These are phyloP conservation scores for Microplitis manilae DNA, from an alignment of 2,888 invertebrate genomes.

Conservation along the genomic window DNA sequence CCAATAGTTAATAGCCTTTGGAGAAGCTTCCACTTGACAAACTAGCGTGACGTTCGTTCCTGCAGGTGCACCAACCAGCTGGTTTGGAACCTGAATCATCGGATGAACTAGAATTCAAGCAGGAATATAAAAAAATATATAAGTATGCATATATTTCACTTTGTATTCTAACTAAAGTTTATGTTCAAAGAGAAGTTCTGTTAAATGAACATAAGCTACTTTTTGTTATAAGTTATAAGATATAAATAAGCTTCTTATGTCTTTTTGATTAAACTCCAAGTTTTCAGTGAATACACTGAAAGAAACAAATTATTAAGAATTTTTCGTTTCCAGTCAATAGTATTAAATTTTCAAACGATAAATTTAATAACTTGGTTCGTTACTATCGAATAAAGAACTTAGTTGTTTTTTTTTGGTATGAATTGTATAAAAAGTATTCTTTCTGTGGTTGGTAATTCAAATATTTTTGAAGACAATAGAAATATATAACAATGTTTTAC, in stretches of 20 bases:
- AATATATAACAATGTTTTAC: too few species aligned
- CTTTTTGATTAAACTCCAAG: neutral
- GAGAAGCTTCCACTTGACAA: constrained; percentile 91
- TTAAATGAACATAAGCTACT: constrained; percentile 19
- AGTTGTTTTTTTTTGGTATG: too few species aligned
- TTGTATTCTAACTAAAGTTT: neutral
- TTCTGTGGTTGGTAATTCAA: too few species aligned
- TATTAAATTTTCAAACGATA: neutral
- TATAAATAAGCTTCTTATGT: constrained; percentile 29
- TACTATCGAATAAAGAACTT: too few species aligned
- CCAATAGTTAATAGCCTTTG: constrained; percentile 96
- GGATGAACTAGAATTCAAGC: constrained; percentile 83
- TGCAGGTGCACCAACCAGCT: constrained; percentile 90
- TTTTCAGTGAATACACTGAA: neutral
- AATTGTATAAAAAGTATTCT: too few species aligned
- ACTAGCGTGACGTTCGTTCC: constrained; percentile 89
- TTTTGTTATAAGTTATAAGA: neutral
- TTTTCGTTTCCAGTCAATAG: neutral
- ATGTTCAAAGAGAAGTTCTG: constrained; percentile 14
- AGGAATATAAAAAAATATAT: neutral
- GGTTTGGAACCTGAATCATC: constrained; percentile 93
- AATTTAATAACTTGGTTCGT: neutral
- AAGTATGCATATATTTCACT: too few species aligned
- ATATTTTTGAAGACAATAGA: too few species aligned
- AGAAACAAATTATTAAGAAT: neutral